Evolutionary conservation across 1,140 invertebrate species (phyloP).

Genomic region (Bombus confusus): DNA sequence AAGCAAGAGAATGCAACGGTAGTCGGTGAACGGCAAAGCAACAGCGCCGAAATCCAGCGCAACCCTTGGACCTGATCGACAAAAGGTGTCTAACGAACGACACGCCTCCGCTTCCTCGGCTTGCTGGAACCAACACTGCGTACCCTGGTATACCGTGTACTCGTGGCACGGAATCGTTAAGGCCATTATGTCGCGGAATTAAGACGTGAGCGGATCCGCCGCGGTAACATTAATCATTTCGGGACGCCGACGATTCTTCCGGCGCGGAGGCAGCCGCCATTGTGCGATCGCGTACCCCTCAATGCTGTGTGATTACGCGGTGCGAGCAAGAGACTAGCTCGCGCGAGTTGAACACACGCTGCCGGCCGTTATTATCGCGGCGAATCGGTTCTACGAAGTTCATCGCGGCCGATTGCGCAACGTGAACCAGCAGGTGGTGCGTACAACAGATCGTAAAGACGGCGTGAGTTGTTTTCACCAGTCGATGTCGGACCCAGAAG

Average conservation of each 20-base stretch:
- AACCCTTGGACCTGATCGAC: slow-evolving; percentile 23
- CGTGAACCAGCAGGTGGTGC: slow-evolving; percentile 37
- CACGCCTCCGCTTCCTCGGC: slow-evolving; percentile 21
- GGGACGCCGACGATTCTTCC: background rate
- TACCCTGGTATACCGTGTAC: background rate
- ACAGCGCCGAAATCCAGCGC: background rate
- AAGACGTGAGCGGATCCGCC: slow-evolving; percentile 44
- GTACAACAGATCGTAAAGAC: slow-evolving; percentile 22
- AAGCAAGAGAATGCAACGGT: background rate
- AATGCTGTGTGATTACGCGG: slow-evolving; percentile 43
- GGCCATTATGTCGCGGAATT: slow-evolving; percentile 52
- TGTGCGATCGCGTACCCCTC: slow-evolving; percentile 28
- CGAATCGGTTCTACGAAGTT: slow-evolving; percentile 34
- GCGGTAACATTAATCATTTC: slow-evolving; percentile 45
- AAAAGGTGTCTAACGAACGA: slow-evolving; percentile 48
- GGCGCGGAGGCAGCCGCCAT: slow-evolving; percentile 9
- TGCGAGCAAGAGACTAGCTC: background rate
- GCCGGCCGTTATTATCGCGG: slow-evolving; percentile 29
- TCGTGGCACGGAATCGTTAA: slow-evolving; percentile 38
- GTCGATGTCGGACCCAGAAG: background rate
- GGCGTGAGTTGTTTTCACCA: slow-evolving; percentile 26
- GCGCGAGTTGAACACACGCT: slow-evolving; percentile 5
- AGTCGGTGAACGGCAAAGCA: slow-evolving; percentile 12
- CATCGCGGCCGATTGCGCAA: slow-evolving; percentile 39
- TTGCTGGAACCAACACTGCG: background rate